phyloP scores from a whole-genome alignment of 2,797 vertebrate species.

The Triplophysa bombifrons region DNA sequence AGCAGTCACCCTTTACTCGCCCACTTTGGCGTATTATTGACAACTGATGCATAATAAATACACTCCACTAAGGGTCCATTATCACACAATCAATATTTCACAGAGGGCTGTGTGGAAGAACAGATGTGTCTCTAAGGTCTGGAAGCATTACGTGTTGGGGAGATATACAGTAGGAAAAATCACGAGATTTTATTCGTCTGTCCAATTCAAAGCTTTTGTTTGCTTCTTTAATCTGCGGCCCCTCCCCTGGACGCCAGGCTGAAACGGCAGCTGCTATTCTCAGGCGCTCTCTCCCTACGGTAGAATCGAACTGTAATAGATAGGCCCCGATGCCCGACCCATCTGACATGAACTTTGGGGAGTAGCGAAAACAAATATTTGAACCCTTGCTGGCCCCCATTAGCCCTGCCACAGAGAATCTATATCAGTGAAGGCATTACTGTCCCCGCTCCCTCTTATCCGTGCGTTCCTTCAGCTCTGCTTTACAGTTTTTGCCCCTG shows the following conservation, averaged over 20 bases:
- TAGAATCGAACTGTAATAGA: conserved; percentile 80
- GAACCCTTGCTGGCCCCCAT: conserved; percentile 70
- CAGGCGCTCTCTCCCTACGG: conserved; percentile 46
- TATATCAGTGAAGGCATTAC: conserved; percentile 55
- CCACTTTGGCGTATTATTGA: conserved; percentile 82
- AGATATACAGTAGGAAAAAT: conserved; percentile 23
- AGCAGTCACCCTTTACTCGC: conserved; percentile 84
- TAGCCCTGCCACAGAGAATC: conserved; percentile 75
- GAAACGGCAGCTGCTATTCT: conserved; percentile 53
- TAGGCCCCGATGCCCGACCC: conserved; percentile 74
- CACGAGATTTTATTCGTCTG: conserved; percentile 2
- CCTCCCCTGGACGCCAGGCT: background rate
- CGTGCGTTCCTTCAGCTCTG: conserved; percentile 6
- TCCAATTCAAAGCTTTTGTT: background rate
- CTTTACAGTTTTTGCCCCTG: background rate
- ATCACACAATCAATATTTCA: conserved; percentile 84
- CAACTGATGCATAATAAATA: conserved; percentile 89
- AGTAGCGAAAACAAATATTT: conserved; percentile 83
- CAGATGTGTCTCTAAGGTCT: conserved; percentile 72
- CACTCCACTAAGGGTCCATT: conserved; percentile 88
- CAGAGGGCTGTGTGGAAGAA: conserved; percentile 64
- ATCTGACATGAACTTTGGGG: conserved; percentile 80
- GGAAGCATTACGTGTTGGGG: conserved; percentile 41
- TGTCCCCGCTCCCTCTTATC: conserved; percentile 10
- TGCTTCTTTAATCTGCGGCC: background rate